Evolutionary conservation across 2,113 vertebrate genomes (phyloP).

Genomic region (Hiodon alosoides): DNA sequence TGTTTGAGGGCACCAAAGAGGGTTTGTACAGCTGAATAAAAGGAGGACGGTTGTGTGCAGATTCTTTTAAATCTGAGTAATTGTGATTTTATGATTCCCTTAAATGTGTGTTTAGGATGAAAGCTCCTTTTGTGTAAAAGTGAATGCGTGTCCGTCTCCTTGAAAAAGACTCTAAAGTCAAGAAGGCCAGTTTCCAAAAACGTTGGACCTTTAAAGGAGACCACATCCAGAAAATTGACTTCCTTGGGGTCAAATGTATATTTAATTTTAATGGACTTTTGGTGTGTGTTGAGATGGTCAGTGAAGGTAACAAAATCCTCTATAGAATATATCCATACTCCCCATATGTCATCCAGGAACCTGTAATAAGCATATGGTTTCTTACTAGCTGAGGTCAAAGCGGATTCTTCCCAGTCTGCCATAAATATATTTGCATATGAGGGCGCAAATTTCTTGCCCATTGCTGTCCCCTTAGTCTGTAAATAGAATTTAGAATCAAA

Average conservation of each 20-base stretch:
- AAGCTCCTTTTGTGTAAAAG: not conserved
- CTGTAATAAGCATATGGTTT: not conserved
- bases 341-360: slow-evolving; percentile 28
- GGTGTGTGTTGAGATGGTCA: not conserved
- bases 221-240: slow-evolving; percentile 2
- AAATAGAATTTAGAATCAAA: not conserved
- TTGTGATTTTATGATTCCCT: slow-evolving; percentile 17
- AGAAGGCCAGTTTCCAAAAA: slow-evolving; percentile 23
- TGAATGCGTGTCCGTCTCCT: slow-evolving; percentile 27
- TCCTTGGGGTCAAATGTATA: not conserved
- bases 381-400: not conserved
- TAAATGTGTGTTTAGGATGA: slow-evolving; percentile 19
- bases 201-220: not conserved
- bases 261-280: not conserved
- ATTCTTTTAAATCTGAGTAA: slow-evolving; percentile 20
- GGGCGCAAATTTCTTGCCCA: slow-evolving; percentile 24
- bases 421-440: slow-evolving; percentile 23
- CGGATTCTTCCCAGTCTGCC: slow-evolving; percentile 19
- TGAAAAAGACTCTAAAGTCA: slow-evolving; percentile 19
- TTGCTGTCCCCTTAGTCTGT: no score
- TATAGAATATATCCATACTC: not conserved
- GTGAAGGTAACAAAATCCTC: not conserved
- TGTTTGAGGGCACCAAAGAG: no score
- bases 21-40: not conserved
- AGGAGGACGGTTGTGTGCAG: not conserved